A percentile compares a stretch with the other conserved stretches of the same genome.
phyloP scores from a whole-genome alignment of 2,888 invertebrate genomes.

The Automeris io region DNA sequence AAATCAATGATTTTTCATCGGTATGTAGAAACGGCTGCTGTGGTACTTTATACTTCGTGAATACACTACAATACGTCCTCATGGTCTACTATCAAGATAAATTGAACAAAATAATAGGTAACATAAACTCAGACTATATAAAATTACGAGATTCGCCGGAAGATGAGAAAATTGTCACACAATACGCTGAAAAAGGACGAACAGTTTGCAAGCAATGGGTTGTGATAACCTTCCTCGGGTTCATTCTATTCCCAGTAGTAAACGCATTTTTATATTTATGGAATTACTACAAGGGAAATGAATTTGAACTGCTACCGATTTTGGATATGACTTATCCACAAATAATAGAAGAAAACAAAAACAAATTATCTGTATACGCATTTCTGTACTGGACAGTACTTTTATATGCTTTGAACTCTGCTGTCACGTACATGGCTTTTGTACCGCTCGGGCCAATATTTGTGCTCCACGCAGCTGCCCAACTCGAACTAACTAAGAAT shows the following conservation, averaged over 20 bases:
- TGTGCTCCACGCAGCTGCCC: conserved; percentile 4
- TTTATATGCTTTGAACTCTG: not conserved
- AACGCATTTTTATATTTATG: not conserved
- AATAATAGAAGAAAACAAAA: not conserved
- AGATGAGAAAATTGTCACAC: not conserved
- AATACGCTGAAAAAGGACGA: not conserved
- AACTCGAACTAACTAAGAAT: not conserved
- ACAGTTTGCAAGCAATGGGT: not conserved
- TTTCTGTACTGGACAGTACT: not conserved
- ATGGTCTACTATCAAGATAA: not conserved
- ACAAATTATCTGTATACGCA: not conserved
- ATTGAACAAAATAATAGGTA: not conserved
- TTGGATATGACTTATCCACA: not conserved
- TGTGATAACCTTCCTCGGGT: not conserved
- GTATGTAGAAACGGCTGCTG: not conserved
- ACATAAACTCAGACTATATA: not conserved
- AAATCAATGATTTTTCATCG: not conserved
- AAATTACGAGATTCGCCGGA: not conserved
- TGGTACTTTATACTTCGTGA: not conserved
- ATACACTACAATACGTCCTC: not conserved
- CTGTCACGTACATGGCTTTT: not conserved
- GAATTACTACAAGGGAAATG: too few relatives aligned
- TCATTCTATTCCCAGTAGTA: not conserved
- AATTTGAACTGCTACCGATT: too few relatives aligned
- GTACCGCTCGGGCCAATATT: conserved; percentile 1